phyloP scores from a whole-genome alignment of 2,888 invertebrate genomes.

The Acrocera orbiculus region DNA sequence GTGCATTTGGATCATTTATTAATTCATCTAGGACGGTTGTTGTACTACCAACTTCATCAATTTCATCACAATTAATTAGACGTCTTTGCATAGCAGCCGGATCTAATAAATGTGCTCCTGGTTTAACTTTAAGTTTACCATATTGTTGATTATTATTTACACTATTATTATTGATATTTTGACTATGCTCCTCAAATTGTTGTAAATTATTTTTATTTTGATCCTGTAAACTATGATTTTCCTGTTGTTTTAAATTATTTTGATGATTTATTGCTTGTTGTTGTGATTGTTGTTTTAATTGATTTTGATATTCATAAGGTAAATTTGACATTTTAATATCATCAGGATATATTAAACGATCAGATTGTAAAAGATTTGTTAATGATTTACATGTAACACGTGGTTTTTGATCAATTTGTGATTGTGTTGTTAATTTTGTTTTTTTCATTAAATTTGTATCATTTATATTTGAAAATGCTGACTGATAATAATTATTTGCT shows the following conservation, averaged over 20 bases:
- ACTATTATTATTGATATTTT: too few relatives aligned
- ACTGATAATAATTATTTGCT: too few relatives aligned
- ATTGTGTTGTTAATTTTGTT: conserved; percentile 28
- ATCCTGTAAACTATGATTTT: conserved; percentile 11
- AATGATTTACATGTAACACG: conserved; percentile 44
- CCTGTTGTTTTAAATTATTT: conserved; percentile 19
- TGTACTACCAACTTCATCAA: conserved; percentile 46
- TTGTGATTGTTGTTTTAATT: conserved; percentile 15
- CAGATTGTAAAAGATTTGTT: conserved; percentile 42
- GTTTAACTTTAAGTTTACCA: conserved; percentile 37
- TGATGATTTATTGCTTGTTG: conserved; percentile 19
- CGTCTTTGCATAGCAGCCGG: conserved; percentile 33
- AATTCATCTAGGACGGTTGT: conserved; percentile 39
- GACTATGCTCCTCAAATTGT: too few relatives aligned
- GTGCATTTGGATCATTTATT: conserved; percentile 41
- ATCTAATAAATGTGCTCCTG: conserved; percentile 37
- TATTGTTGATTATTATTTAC: conserved; percentile 18
- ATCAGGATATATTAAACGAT: conserved; percentile 17
- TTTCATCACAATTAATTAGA: conserved; percentile 33
- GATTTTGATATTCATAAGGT: conserved; percentile 15
- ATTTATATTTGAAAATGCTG: conserved; percentile 24
- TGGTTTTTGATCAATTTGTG: conserved; percentile 37
- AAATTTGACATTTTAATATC: conserved; percentile 30
- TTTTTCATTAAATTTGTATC: too few relatives aligned
- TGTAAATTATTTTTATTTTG: conserved; percentile 22